Percentiles rank a stretch among this genome's conserved stretches.
Evolutionary conservation across 1,140 invertebrate species (phyloP).

Genomic region (Formica selysi): DNA sequence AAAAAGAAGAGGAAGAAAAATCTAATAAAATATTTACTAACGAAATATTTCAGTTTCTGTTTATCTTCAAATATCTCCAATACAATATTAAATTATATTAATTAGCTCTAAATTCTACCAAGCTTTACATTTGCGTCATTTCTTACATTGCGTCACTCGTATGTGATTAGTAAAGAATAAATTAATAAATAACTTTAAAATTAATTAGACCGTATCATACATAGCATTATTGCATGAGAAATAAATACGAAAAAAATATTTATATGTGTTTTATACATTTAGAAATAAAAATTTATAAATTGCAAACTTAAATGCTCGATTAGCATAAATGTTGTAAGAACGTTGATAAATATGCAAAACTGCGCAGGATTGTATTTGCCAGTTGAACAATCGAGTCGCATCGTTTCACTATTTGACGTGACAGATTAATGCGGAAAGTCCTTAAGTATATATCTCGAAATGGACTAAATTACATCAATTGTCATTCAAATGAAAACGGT

Average conservation of each 20-base stretch:
- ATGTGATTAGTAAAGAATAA: neutral
- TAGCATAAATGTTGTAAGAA: neutral
- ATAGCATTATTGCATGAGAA: neutral
- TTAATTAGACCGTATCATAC: neutral
- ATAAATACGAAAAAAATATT: neutral
- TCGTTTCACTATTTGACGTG: slow-evolving; percentile 9
- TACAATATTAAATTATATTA: neutral
- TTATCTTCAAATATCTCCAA: neutral
- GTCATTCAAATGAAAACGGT: slow-evolving; percentile 32
- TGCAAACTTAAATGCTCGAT: neutral
- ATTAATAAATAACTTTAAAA: neutral
- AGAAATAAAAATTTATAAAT: neutral
- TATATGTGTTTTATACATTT: neutral
- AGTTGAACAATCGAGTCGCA: neutral
- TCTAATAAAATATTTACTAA: neutral
- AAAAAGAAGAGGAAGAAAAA: neutral
- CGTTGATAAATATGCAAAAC: neutral
- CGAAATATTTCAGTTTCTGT: neutral
- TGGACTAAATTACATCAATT: slow-evolving; percentile 29
- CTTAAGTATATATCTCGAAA: slow-evolving; percentile 15
- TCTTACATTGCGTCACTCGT: neutral
- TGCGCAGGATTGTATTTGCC: neutral
- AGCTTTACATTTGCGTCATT: neutral
- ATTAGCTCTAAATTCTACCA: neutral
- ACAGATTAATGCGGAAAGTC: slow-evolving; percentile 34